Conservation (phyloP, 2,888 invertebrate species). For the Euzetes globulus region DNA sequence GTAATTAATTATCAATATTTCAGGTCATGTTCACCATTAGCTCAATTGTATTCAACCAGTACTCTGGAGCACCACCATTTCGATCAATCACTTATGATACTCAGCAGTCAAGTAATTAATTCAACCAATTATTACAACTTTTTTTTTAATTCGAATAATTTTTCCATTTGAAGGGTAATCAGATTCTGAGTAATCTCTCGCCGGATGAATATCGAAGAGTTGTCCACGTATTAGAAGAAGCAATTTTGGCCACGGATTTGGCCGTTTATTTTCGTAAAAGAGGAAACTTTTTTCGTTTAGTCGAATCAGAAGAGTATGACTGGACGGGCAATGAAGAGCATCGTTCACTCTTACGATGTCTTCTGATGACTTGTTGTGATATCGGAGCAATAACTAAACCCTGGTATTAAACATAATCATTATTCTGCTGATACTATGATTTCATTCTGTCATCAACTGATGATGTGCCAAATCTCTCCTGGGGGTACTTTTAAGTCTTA, state of each 20-base stretch:
- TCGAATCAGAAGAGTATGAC: conserved; percentile 54
- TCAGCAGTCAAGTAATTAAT: conserved; percentile 61
- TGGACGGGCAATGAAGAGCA: conserved; percentile 63
- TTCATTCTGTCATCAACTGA: no score
- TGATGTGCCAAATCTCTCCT: no score
- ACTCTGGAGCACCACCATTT: conserved; percentile 97
- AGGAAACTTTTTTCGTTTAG: conserved; percentile 69
- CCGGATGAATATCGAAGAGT: conserved; percentile 84
- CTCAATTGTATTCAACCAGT: conserved; percentile 83
- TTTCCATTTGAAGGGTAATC: conserved; percentile 60
- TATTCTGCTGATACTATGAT: not conserved
- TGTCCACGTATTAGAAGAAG: conserved; percentile 83
- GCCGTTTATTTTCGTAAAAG: conserved; percentile 90
- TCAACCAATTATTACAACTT: not conserved
- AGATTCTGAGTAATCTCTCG: conserved; percentile 76
- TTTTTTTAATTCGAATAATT: conserved; percentile 30
- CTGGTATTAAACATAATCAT: conserved; percentile 53
- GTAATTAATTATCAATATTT: not conserved
- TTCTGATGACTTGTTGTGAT: conserved; percentile 94
- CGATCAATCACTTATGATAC: conserved; percentile 92
- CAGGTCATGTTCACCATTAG: conserved; percentile 72
- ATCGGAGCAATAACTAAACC: conserved; percentile 89
- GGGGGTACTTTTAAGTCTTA: no score
- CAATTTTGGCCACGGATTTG: conserved; percentile 85
- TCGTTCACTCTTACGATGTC: conserved; percentile 60